A percentile compares a stretch with the other conserved stretches of the same genome.
Evolutionary conservation across 2,113 vertebrate genomes (phyloP).

Genomic region (Oreochromis niloticus): DNA sequence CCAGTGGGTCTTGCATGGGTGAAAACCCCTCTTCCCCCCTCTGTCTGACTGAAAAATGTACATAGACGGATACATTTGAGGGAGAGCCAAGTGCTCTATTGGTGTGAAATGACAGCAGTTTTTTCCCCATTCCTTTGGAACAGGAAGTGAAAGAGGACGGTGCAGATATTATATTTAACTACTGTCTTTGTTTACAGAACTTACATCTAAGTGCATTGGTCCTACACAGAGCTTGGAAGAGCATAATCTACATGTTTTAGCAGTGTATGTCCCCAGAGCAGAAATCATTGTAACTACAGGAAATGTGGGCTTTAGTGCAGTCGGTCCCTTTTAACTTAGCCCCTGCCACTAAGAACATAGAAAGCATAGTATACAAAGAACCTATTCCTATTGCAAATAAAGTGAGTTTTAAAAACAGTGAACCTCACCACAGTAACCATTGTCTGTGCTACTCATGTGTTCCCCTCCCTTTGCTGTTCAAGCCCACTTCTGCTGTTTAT

Average conservation of each 20-base stretch:
- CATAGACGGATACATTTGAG: neutral
- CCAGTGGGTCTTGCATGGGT: neutral
- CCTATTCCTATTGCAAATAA: neutral
- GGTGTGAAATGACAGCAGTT: neutral
- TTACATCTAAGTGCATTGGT: neutral
- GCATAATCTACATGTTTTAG: neutral
- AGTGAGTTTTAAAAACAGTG: neutral
- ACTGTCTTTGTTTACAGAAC: neutral
- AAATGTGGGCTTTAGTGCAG: neutral
- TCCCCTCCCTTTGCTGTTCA: neutral
- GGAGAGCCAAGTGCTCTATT: neutral
- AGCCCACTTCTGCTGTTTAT: neutral
- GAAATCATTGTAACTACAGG: neutral
- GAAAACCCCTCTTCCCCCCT: neutral
- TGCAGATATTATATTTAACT: neutral
- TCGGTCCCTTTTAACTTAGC: neutral
- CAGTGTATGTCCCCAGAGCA: neutral
- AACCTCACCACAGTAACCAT: neutral
- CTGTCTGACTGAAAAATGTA: neutral
- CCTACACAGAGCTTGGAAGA: neutral
- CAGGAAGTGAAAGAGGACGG: neutral
- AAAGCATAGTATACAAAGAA: neutral
- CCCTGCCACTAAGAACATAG: neutral
- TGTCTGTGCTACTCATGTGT: neutral
- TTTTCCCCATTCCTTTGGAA: neutral